These are phyloP conservation scores for Vulpes lagopus DNA, from an alignment of 2,113 vertebrate genomes.

Conservation along the genomic window DNA sequence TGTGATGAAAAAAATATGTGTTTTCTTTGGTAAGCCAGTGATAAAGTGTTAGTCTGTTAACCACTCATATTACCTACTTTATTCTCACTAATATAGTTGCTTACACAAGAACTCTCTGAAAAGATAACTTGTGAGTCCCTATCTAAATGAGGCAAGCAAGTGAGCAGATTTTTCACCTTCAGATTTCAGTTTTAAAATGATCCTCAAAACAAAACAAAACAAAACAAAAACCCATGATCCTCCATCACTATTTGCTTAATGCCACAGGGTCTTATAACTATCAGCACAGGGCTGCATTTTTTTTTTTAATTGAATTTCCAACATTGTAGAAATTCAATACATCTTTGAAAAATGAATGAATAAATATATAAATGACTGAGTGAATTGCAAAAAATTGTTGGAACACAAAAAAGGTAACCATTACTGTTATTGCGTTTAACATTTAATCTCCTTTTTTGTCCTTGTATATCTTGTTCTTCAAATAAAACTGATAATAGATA, in stretches of 20 bases:
- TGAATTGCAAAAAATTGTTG: not conserved
- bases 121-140: not conserved
- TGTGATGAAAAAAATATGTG: not conserved
- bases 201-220: too few relatives aligned
- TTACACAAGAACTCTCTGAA: not conserved
- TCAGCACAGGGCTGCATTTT: not conserved
- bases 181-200: not conserved
- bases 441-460: not conserved
- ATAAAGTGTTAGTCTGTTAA: not conserved
- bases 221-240: not conserved
- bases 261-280: not conserved
- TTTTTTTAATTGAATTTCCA: slow-evolving; percentile 7
- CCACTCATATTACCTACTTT: not conserved
- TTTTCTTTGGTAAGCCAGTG: not conserved
- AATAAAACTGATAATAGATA: not conserved
- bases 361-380: not conserved
- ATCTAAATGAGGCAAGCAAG: not conserved
- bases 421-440: not conserved
- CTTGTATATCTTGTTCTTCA: not conserved
- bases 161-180: not conserved
- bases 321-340: not conserved
- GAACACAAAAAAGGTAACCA: not conserved
- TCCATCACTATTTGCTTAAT: not conserved
- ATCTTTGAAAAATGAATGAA: not conserved
- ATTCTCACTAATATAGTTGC: not conserved